phyloP scores from a whole-genome alignment of 2,888 invertebrate genomes.

The Melieria omissa region DNA sequence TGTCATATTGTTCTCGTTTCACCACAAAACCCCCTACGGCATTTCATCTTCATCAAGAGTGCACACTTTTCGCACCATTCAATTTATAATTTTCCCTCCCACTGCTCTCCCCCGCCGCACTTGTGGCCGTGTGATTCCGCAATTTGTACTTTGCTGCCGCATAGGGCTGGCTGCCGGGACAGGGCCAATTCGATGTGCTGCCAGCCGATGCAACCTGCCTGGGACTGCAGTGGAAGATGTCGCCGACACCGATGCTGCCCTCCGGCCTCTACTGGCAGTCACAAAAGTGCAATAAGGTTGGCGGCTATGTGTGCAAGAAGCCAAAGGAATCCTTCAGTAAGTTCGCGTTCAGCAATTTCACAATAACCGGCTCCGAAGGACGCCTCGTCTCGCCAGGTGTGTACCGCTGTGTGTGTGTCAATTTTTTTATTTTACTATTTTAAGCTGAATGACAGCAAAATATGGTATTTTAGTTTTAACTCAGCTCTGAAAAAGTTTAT shows the following conservation, averaged over 20 bases:
- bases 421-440: too few relatives aligned
- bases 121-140: too few relatives aligned
- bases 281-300: slow-evolving; percentile 73
- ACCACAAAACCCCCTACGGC: too few relatives aligned
- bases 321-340: slow-evolving; percentile 56
- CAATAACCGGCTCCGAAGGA: slow-evolving; percentile 75
- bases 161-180: slow-evolving; percentile 73
- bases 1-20: too few relatives aligned
- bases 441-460: too few relatives aligned
- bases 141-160: too few relatives aligned
- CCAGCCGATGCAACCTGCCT: slow-evolving; percentile 67
- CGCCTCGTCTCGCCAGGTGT: slow-evolving; percentile 74
- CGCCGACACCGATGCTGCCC: slow-evolving; percentile 73
- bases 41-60: neutral
- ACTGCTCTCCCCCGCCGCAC: too few relatives aligned
- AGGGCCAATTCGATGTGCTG: slow-evolving; percentile 65
- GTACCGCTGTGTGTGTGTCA: slow-evolving; percentile 7
- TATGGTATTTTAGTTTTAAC: too few relatives aligned
- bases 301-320: slow-evolving; percentile 77
- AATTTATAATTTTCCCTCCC: neutral
- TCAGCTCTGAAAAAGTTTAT: too few relatives aligned
- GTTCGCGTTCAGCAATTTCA: slow-evolving; percentile 69
- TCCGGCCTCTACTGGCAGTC: slow-evolving; percentile 80
- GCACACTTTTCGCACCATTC: neutral
- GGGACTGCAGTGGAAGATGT: slow-evolving; percentile 75